A percentile compares a stretch with the other conserved stretches of the same genome.
These are phyloP conservation scores for Pachypsylla venusta DNA, from an alignment of 1,140 invertebrate genomes.

Conservation along the genomic window DNA sequence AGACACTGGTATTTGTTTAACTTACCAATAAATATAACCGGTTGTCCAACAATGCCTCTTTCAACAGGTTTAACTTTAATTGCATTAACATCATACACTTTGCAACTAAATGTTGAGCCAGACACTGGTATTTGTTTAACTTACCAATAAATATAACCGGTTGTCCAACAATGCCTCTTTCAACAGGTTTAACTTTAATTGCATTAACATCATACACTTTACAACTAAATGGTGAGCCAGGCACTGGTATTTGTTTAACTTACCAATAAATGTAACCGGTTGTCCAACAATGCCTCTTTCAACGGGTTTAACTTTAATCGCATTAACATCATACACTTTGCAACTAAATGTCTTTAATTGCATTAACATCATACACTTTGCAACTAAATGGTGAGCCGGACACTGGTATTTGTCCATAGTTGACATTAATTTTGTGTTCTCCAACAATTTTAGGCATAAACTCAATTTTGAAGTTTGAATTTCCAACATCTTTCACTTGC, in stretches of 20 bases:
- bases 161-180: slow-evolving; percentile 77
- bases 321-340: slow-evolving; percentile 87
- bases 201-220: slow-evolving; percentile 90
- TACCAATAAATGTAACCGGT: slow-evolving; percentile 87
- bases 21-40: slow-evolving; percentile 85
- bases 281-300: slow-evolving; percentile 79
- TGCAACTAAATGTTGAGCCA: slow-evolving; percentile 81
- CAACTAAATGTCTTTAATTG: slow-evolving; percentile 86
- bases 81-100: slow-evolving; percentile 86
- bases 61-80: slow-evolving; percentile 88
- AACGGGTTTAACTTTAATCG: slow-evolving; percentile 86
- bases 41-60: slow-evolving; percentile 77
- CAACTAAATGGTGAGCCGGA: slow-evolving; percentile 80
- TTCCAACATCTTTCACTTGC: slow-evolving; percentile 61
- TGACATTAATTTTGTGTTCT: slow-evolving; percentile 78
- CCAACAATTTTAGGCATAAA: slow-evolving; percentile 73
- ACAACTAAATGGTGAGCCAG: slow-evolving; percentile 77
- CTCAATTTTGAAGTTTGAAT: slow-evolving; percentile 59
- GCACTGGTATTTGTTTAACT: slow-evolving; percentile 54
- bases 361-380: slow-evolving; percentile 87
- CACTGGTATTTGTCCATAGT: slow-evolving; percentile 57
- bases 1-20: slow-evolving; percentile 53
- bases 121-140: slow-evolving; percentile 62
- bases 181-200: slow-evolving; percentile 84
- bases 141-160: slow-evolving; percentile 87